Evolutionary conservation across 2,113 vertebrate species (phyloP), one percentile per base, ranked within the genome.

Genomic region (Serilophus lunatus): DNA sequence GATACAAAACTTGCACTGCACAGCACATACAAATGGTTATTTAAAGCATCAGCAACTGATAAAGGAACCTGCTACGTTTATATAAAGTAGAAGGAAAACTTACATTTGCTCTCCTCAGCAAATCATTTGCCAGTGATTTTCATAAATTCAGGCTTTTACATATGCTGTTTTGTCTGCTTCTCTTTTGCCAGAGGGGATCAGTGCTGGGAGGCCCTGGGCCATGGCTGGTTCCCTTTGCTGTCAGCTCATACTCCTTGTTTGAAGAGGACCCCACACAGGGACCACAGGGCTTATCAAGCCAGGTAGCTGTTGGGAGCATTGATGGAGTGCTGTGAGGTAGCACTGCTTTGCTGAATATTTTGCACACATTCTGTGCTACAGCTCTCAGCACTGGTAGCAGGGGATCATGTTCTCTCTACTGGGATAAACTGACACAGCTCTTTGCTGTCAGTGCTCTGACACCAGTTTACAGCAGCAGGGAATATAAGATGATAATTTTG

Each of bases 321-420:
- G 40, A 2, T 42, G n/a, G 63, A 56, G 49, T 2, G 3, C 57
- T 78, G 51, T 35, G 64, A 84, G 14, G 49, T 51, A 24, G 13
- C 29, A 15, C 53, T 75, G 57, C 23, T 8, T 19, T 71, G 35
- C 49, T 19, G 49, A 54, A 23, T 68, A 16, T 60, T 79, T 79
- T 87, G 40, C n/a, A 15, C 31, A 28, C 0, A 0, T 54, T 53
- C 40, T 36, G 35, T 61, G 56, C 40, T 82, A 5, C 24, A n/a
- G 28, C 38, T 51, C 38, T 10, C 19, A 38, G 53, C 2, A 1
- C 36, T 44, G 26, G n/a, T 57, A 74, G 54, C n/a, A 6, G 3
- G 5, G 6, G 4, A 6, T 68, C 4, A 0, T 2, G 6, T 79
- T n/a, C n/a, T 92, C 66, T 76, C 60, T 31, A 5, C 38, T 66